These are phyloP conservation scores for Botia kubotai DNA, from an alignment of 2,797 vertebrate genomes.

Conservation along the genomic window DNA sequence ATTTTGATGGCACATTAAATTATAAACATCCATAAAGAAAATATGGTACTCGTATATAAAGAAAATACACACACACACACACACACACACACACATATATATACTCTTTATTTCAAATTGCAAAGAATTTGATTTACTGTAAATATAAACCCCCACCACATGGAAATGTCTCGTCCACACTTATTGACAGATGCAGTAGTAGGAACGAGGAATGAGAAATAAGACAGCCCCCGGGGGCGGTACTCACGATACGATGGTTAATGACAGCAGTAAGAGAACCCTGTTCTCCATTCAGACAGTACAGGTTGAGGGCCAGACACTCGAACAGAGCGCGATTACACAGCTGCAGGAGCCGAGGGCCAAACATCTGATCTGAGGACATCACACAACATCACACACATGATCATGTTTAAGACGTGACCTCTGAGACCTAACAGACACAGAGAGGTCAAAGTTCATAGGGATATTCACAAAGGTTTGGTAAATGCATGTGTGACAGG, in stretches of 20 bases:
- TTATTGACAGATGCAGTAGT: background rate
- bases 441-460: background rate
- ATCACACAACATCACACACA: background rate
- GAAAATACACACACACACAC: too few species aligned
- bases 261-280: slow-evolving; percentile 87
- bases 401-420: background rate
- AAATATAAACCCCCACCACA: slow-evolving; percentile 12
- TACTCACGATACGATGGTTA: slow-evolving; percentile 91
- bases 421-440: background rate
- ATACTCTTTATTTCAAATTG: too few species aligned
- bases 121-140: too few species aligned
- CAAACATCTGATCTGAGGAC: slow-evolving; percentile 85
- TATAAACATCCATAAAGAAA: too few species aligned
- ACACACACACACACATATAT: too few species aligned
- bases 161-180: slow-evolving; percentile 22
- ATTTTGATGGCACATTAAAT: background rate
- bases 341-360: slow-evolving; percentile 85
- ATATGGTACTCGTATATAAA: too few species aligned
- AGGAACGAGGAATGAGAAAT: slow-evolving; percentile 5
- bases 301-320: slow-evolving; percentile 90
- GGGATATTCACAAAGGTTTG: background rate
- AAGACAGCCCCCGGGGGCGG: background rate
- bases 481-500: too few species aligned
- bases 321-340: slow-evolving; percentile 93
- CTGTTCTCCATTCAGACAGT: slow-evolving; percentile 89